Evolutionary conservation across 2,888 invertebrate genomes (phyloP).

Genomic region (Lycophotia porphyrea): DNA sequence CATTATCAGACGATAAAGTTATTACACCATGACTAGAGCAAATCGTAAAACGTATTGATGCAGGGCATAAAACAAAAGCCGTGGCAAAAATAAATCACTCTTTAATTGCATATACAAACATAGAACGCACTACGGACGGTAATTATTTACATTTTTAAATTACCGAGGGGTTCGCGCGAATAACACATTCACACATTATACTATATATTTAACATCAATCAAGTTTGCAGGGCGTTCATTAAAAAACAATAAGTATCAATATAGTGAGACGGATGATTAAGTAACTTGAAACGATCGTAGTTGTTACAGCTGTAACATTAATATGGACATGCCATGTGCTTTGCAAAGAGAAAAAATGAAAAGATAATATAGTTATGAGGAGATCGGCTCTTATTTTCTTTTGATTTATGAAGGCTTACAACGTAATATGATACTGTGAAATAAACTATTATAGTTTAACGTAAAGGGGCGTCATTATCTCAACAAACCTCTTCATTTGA

Average conservation of each 20-base stretch:
- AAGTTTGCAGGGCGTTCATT: conserved; percentile 61
- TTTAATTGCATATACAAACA: conserved; percentile 28
- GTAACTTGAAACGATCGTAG: conserved; percentile 11
- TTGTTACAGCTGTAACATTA: conserved; percentile 9
- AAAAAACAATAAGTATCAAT: conserved; percentile 67
- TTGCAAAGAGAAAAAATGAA: background rate
- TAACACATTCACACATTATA: conserved; percentile 66
- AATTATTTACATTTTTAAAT: conserved; percentile 58
- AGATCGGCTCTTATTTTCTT: background rate
- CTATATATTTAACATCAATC: conserved; percentile 67
- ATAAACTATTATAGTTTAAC: background rate
- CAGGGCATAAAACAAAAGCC: conserved; percentile 16
- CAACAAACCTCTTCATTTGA: background rate
- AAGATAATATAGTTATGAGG: background rate
- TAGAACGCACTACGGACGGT: conserved; percentile 32
- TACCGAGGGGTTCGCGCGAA: conserved; percentile 32
- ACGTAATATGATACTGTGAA: background rate
- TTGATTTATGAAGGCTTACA: background rate
- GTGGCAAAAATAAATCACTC: conserved; percentile 46
- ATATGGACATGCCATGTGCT: background rate
- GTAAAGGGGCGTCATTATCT: background rate
- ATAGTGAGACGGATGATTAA: conserved; percentile 20
- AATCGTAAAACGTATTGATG: conserved; percentile 2
- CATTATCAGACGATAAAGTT: background rate
- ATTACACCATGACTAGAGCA: background rate